Evolutionary conservation across 2,888 invertebrate genomes (phyloP).

Genomic region (Drosophila mulleri): DNA sequence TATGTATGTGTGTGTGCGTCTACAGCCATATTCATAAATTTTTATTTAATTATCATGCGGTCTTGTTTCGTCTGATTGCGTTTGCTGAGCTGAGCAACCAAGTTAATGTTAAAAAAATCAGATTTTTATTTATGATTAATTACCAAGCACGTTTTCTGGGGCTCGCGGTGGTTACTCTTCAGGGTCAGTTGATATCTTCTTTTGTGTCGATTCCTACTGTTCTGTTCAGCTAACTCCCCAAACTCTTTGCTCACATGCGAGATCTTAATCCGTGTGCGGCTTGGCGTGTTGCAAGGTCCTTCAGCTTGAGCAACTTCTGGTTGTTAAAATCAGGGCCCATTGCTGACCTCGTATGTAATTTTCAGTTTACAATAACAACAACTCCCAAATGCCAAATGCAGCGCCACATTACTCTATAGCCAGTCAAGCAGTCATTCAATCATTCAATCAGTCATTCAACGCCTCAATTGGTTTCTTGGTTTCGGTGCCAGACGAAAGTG

Average conservation of each 20-base stretch:
- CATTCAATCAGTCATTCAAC: constrained; percentile 19
- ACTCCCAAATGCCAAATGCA: constrained; percentile 42
- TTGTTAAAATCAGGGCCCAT: constrained; percentile 54
- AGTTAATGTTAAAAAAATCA: constrained; percentile 43
- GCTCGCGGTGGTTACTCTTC: constrained; percentile 18
- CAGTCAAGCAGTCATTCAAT: constrained; percentile 4
- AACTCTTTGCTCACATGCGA: constrained; percentile 42
- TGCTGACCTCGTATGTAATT: constrained; percentile 63
- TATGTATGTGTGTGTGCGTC: neutral
- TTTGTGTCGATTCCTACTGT: constrained; percentile 27
- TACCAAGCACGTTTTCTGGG: constrained; percentile 41
- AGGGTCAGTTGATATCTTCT: constrained; percentile 46
- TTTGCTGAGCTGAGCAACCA: constrained; percentile 23
- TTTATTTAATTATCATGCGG: constrained; percentile 56
- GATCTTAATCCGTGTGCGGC: constrained; percentile 49
- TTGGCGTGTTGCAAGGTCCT: constrained; percentile 60
- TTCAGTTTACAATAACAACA: constrained; percentile 6
- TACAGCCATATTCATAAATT: constrained; percentile 36
- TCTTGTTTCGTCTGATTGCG: constrained; percentile 54
- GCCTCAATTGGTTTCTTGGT: constrained; percentile 68
- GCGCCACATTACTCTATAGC: constrained; percentile 55
- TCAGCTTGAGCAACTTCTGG: constrained; percentile 28
- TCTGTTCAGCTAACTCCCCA: constrained; percentile 9
- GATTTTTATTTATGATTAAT: constrained; percentile 61
- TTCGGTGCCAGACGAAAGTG: constrained; percentile 73